These are phyloP conservation scores for Apamea epomidion DNA, from an alignment of 2,888 invertebrate genomes.

Conservation along the genomic window DNA sequence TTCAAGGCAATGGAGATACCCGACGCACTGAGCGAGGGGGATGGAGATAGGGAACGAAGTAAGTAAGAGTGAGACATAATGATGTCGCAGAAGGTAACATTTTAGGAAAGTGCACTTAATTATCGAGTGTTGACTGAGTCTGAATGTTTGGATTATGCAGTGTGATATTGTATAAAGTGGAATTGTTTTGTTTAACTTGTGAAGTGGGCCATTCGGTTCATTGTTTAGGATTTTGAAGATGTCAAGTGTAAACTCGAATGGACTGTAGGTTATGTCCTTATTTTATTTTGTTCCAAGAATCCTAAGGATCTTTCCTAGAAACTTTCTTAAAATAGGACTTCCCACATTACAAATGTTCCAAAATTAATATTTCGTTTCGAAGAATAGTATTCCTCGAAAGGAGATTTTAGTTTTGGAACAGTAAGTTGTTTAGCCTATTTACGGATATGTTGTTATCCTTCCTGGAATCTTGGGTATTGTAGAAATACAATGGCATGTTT, in stretches of 20 bases:
- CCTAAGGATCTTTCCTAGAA: background rate
- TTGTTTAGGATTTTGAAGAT: constrained; percentile 12
- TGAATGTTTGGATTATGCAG: constrained; percentile 56
- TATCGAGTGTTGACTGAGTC: constrained; percentile 53
- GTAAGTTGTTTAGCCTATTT: background rate
- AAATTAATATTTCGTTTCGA: background rate
- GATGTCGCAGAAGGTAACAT: constrained; percentile 62
- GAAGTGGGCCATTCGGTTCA: constrained; percentile 9
- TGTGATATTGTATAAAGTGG: constrained; percentile 35
- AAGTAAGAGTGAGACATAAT: constrained; percentile 24
- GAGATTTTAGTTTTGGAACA: background rate
- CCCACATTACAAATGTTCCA: too few relatives aligned
- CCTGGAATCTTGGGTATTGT: background rate
- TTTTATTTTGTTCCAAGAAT: background rate
- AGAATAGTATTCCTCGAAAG: background rate
- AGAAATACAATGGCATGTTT: background rate
- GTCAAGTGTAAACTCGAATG: constrained; percentile 7
- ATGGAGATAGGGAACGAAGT: constrained; percentile 11
- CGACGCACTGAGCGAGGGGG: constrained; percentile 22
- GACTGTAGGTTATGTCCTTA: background rate
- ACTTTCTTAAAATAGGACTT: too few relatives aligned
- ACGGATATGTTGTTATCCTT: background rate
- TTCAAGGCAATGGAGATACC: constrained; percentile 60
- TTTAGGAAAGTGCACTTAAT: constrained; percentile 69
- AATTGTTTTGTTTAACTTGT: constrained; percentile 16